Base-by-base conservation (phyloP, 2,113 vertebrate species). In the Collichthys lucidus region DNA sequence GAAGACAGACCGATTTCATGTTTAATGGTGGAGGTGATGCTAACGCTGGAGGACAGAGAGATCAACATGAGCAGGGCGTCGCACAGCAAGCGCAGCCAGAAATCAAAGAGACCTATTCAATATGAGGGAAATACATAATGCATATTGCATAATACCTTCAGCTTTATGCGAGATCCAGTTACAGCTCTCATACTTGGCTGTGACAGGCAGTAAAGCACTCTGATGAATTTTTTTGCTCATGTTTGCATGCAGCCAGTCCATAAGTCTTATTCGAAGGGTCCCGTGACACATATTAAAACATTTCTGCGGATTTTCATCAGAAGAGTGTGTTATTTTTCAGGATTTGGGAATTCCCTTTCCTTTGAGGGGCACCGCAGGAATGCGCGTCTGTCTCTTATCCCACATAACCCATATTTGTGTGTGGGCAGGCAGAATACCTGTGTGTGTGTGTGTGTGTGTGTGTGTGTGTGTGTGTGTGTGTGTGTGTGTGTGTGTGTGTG, bases 301-400 rank as follows among this genome's bases (percentile, higher is more conserved):
- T 91, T 87, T 94, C 90, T 88, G 86, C 4, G 79, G 91, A 92
- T 92, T 88, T 91, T 93, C 86, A 87, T 92, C 86, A 90, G 83
- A 71, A 77, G 77, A 81, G 73, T 71, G 78, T 92, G 89, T 92
- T 93, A 79, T 92, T 92, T 92, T 88, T 91, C 85, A 75, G 82
- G 86, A 87, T 90, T 88, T 87, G 91, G 94, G 91, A 94, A 96
- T 67, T 60, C 90, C 94, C 92, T 94, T 85, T 86, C 91, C 92
- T 96, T 95, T 94, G 94, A 96, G 94, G 92, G 90, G 94, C 95
- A 95, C 96, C 96, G 88, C 96, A 97, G 96, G 95, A 96, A 96
- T 96, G 95, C 88, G 91, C 68, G 88, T 93, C 94, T 95, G 95
- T 95, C 96, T 96, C 90, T 92, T 93, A 92, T 93, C 90, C 92